Percentiles rank a stretch among this genome's conserved stretches.
phyloP scores from a whole-genome alignment of 2,797 vertebrate species.

The Pipistrellus kuhlii region DNA sequence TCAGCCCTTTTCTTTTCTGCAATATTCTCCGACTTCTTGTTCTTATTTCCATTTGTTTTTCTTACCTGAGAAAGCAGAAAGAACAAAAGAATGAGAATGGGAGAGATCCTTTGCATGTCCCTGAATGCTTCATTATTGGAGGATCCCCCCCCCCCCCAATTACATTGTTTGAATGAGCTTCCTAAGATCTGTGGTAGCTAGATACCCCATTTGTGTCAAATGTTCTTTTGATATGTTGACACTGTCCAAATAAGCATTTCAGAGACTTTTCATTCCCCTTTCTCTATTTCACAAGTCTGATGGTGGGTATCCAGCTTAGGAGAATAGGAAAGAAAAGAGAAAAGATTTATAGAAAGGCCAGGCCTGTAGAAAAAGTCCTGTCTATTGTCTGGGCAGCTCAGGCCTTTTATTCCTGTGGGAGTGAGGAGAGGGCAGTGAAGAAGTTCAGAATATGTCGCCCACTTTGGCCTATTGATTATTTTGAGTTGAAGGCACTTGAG shows the following conservation, averaged over 20 bases:
- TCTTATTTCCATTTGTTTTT: slow-evolving; percentile 61
- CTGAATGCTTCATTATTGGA: slow-evolving; percentile 73
- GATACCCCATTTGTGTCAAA: slow-evolving; percentile 73
- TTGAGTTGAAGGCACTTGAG: not conserved
- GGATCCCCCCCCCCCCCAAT: not conserved
- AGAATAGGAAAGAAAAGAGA: slow-evolving; percentile 21
- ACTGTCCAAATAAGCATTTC: slow-evolving; percentile 66
- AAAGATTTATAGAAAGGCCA: slow-evolving; percentile 1
- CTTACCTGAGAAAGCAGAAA: slow-evolving; percentile 28
- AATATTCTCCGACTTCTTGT: slow-evolving; percentile 6
- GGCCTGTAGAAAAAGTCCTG: not conserved
- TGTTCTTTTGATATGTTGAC: slow-evolving; percentile 66
- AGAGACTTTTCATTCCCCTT: slow-evolving; percentile 11
- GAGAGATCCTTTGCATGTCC: slow-evolving; percentile 53
- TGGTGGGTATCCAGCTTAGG: slow-evolving; percentile 16
- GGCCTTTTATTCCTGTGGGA: not conserved
- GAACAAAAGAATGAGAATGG: slow-evolving; percentile 68
- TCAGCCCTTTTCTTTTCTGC: not conserved
- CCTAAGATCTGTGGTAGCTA: slow-evolving; percentile 70
- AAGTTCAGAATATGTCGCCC: not conserved
- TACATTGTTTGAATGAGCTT: slow-evolving; percentile 71
- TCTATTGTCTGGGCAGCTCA: not conserved
- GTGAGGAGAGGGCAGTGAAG: not conserved
- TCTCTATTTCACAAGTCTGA: slow-evolving; percentile 23
- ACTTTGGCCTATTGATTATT: not conserved